phyloP scores from a whole-genome alignment of 1,140 invertebrate genomes.

The Brachionus rotundiformis region DNA sequence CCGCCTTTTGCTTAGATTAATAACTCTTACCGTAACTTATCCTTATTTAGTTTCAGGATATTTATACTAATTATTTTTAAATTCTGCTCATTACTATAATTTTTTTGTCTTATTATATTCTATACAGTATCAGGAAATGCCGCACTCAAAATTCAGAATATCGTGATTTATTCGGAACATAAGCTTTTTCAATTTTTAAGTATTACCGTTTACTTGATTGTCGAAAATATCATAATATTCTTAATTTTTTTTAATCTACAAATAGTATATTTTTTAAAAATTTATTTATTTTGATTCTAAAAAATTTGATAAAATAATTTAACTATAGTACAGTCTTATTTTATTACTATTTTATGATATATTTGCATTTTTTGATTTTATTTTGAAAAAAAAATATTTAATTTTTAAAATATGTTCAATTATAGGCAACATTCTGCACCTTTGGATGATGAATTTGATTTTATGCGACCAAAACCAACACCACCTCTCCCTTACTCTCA shows the following conservation, averaged over 20 bases:
- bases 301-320: not conserved
- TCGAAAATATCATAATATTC: too few relatives aligned
- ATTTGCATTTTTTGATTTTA: not conserved
- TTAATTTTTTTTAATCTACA: not conserved
- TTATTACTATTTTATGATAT: not conserved
- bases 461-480: not conserved
- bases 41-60: too few relatives aligned
- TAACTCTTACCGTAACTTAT: too few relatives aligned
- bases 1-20: too few relatives aligned
- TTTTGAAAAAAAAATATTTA: not conserved
- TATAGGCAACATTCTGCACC: not conserved
- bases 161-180: too few relatives aligned
- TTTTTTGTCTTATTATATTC: too few relatives aligned
- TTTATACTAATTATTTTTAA: too few relatives aligned
- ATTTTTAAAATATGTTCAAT: conserved; percentile 13
- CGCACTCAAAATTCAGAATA: too few relatives aligned
- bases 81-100: too few relatives aligned
- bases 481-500: conserved; percentile 18
- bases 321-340: not conserved
- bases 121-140: too few relatives aligned
- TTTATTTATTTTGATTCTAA: not conserved
- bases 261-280: not conserved
- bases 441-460: conserved; percentile 9
- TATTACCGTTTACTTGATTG: too few relatives aligned
- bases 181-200: too few relatives aligned